These are phyloP conservation scores for Hypanus sabinus DNA, from an alignment of 2,113 vertebrate species.

Conservation along the genomic window DNA sequence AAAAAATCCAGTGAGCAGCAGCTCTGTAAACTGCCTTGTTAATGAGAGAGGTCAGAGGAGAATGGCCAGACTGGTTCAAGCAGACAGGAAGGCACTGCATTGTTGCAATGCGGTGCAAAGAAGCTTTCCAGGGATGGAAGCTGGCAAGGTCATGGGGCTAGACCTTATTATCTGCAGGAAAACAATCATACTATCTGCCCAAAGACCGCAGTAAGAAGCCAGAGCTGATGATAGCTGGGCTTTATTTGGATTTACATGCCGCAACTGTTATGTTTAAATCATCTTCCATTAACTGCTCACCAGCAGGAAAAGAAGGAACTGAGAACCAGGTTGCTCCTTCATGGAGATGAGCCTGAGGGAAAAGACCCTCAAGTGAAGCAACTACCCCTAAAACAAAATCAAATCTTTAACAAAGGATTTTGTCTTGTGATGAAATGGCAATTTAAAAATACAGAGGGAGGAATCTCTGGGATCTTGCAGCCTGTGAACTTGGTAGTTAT, in stretches of 20 bases:
- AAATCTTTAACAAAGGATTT: not conserved
- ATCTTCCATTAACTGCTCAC: not conserved
- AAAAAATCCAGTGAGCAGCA: too few species aligned
- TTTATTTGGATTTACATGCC: not conserved
- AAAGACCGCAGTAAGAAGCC: not conserved
- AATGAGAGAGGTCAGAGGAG: too few species aligned
- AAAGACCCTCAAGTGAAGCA: not conserved
- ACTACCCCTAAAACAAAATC: not conserved
- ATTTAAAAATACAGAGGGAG: too few species aligned
- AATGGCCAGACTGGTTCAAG: too few species aligned
- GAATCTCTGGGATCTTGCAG: not conserved
- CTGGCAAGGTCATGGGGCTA: not conserved
- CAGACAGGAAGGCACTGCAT: not conserved
- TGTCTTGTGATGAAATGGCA: too few species aligned
- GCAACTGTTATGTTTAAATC: not conserved
- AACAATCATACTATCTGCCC: not conserved
- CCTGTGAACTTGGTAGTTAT: not conserved
- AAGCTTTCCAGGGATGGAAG: too few species aligned
- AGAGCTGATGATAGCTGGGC: not conserved
- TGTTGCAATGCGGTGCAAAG: not conserved
- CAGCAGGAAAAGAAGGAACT: not conserved
- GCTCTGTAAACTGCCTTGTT: too few species aligned
- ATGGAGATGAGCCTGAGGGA: not conserved
- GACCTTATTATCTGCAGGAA: not conserved
- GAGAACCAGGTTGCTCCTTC: not conserved